Evolutionary conservation across 2,113 vertebrate genomes (phyloP), one percentile per base, ranked within the genome.

Genomic region (Melanocharis versteri): DNA sequence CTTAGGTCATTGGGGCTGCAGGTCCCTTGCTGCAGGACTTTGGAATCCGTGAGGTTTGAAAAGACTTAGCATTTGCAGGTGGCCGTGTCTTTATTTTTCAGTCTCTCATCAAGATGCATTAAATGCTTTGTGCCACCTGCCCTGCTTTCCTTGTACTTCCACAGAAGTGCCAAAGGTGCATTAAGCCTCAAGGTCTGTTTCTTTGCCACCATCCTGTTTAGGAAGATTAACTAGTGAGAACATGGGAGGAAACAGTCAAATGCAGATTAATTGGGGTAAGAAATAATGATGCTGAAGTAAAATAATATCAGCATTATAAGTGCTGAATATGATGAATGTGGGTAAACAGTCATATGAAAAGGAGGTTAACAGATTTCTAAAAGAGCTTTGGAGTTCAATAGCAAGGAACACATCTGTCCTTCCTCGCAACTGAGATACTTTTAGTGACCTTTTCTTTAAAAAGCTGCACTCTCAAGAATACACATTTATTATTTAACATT

Each of bases 401-500:
- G 48, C 16, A 70, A 68, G 50, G 60, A 78, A 78, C 35, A 76
- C 31, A 68, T n/a, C 65, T 89, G 61, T 58, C 82, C 56, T 89
- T 82, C 73, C 56, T 87, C 1, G 0, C 28, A 82, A 88, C 31
- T 51, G 24, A 85, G 40, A 76, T 85, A 70, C 69, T 91, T 89
- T 19, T 22, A 72, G 24, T 60, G 66, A 93, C 18, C 30, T 89
- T 94, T 87, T 60, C 64, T 84, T 89, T 57, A 82, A 93, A 94
- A 87, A 89, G 35, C 51, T 82, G 72, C 13, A 35, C 35, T 76
- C 44, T 64, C 35, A 89, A 87, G 64, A 79, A 24, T 15, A 48
- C 9, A 39, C 12, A 92, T 90, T 83, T 76, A 76, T 95, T 87
- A 91, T 91, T 93, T 93, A 96, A 53, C 22, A 61, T 61, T 71